phyloP scores from a whole-genome alignment of 1,140 invertebrate species.

The Atta colombica region DNA sequence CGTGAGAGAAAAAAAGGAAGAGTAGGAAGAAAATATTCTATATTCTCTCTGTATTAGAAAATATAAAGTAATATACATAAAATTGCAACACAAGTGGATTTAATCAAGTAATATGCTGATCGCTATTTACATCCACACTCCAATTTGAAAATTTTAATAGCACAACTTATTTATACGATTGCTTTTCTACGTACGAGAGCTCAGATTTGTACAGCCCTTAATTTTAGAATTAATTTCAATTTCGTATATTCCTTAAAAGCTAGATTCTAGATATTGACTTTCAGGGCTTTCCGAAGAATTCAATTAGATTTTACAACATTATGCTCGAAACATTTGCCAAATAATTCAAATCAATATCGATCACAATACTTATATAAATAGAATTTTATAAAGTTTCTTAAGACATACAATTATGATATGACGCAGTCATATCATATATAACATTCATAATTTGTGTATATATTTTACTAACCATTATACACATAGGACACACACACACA shows the following conservation, averaged over 20 bases:
- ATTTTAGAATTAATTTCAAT: constrained; percentile 25
- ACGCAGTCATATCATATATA: neutral
- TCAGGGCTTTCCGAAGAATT: neutral
- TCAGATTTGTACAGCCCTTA: neutral
- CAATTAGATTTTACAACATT: constrained; percentile 35
- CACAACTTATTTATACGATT: neutral
- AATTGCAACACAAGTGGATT: neutral
- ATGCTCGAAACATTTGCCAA: neutral
- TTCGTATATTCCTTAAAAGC: neutral
- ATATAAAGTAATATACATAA: neutral
- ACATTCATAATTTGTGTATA: neutral
- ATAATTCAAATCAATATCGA: constrained; percentile 35
- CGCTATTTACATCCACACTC: neutral
- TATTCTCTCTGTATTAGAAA: neutral
- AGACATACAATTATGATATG: neutral
- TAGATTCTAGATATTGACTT: neutral
- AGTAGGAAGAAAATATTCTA: neutral
- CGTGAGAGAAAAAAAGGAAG: neutral
- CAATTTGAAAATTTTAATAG: neutral
- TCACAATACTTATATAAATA: neutral
- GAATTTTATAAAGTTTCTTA: constrained; percentile 25
- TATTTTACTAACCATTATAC: neutral
- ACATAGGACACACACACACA: neutral
- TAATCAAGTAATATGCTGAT: neutral
- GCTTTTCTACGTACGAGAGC: neutral